Evolutionary conservation across 1,140 invertebrate genomes (phyloP).

Genomic region (Drosophila nannoptera): DNA sequence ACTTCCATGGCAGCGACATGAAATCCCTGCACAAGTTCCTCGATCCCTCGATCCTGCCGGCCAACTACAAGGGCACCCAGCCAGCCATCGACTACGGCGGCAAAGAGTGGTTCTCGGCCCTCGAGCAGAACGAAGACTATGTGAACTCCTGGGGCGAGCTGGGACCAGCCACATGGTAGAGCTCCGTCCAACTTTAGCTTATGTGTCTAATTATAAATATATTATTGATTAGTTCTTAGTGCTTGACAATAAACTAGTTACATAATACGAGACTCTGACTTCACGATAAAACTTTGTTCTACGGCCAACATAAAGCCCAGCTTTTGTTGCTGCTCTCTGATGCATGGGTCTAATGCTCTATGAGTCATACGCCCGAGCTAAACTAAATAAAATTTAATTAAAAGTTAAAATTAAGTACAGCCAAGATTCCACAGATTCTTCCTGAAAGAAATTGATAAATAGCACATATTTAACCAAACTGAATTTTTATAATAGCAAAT

Average conservation of each 20-base stretch:
- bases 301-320: too few relatives aligned
- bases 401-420: too few relatives aligned
- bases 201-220: slow-evolving; percentile 44
- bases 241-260: slow-evolving; percentile 65
- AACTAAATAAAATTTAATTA: too few relatives aligned
- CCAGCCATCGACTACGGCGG: slow-evolving; percentile 87
- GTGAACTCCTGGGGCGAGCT: slow-evolving; percentile 84
- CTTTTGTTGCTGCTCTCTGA: too few relatives aligned
- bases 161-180: slow-evolving; percentile 81
- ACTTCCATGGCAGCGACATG: slow-evolving; percentile 88
- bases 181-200: slow-evolving; percentile 40
- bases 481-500: slow-evolving; percentile 6
- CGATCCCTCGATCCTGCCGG: slow-evolving; percentile 84
- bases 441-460: too few relatives aligned
- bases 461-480: neutral
- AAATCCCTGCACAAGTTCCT: slow-evolving; percentile 88
- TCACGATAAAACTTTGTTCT: too few relatives aligned
- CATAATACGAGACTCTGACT: slow-evolving; percentile 41
- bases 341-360: too few relatives aligned
- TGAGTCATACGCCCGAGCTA: too few relatives aligned
- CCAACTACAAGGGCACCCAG: slow-evolving; percentile 84
- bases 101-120: slow-evolving; percentile 86
- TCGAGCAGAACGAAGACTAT: slow-evolving; percentile 82
- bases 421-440: too few relatives aligned
- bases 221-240: slow-evolving; percentile 63